These are phyloP conservation scores for Betta splendens DNA, from an alignment of 2,797 vertebrate species.

Conservation along the genomic window DNA sequence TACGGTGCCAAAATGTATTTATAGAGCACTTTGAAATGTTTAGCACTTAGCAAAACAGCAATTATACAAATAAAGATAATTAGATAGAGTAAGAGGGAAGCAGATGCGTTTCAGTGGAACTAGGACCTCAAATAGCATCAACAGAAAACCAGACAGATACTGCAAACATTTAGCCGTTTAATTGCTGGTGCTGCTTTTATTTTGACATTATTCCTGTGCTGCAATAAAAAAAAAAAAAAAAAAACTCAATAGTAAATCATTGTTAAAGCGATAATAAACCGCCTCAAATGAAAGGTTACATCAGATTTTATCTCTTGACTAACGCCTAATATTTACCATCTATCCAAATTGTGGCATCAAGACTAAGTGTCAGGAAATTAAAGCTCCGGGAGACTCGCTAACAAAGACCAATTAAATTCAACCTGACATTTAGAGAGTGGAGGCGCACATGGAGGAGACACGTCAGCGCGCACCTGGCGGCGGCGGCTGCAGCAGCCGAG, in stretches of 20 bases:
- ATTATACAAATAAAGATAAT: no score
- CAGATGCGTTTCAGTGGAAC: no score
- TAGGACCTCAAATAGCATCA: no score
- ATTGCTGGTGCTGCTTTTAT: no score
- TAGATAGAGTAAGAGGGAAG: no score
- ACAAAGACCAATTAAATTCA: conserved; percentile 54
- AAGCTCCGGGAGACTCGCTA: conserved; percentile 11
- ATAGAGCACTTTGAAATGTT: background rate
- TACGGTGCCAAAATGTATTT: background rate
- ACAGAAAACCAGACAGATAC: no score
- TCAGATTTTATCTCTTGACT: background rate
- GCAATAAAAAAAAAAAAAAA: no score
- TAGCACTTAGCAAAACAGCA: background rate
- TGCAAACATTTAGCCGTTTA: no score
- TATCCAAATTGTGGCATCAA: conserved; percentile 9
- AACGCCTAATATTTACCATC: conserved; percentile 36
- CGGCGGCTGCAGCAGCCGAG: conserved; percentile 10
- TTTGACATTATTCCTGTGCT: no score
- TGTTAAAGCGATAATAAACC: no score
- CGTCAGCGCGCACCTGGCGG: conserved; percentile 44
- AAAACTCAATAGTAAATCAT: no score
- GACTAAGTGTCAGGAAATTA: conserved; percentile 16
- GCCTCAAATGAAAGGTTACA: background rate
- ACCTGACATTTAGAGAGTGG: conserved; percentile 55
- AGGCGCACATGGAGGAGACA: conserved; percentile 24